phyloP scores from a whole-genome alignment of 2,113 vertebrate species.

The Paradisaea rubra region DNA sequence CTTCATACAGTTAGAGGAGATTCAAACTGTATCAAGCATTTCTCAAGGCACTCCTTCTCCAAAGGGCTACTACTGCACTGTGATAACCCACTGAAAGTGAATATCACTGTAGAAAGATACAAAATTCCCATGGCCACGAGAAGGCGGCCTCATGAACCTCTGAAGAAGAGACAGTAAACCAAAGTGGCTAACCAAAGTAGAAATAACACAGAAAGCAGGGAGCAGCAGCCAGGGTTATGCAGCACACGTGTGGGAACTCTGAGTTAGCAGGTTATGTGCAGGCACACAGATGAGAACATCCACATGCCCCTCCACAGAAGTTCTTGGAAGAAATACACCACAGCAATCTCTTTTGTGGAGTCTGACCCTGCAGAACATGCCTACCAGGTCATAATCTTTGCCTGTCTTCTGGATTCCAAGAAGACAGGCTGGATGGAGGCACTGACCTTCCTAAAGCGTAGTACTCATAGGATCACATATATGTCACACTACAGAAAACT shows the following conservation, averaged over 20 bases:
- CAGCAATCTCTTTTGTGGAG: not conserved
- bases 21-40: not conserved
- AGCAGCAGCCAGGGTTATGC: not conserved
- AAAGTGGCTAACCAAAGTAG: not conserved
- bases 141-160: not conserved
- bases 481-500: not conserved
- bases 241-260: not conserved
- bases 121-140: not conserved
- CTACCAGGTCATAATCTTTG: not conserved
- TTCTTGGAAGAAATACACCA: not conserved
- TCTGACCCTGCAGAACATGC: not conserved
- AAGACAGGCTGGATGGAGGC: not conserved
- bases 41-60: not conserved
- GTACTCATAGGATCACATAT: not conserved
- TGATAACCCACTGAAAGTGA: not conserved
- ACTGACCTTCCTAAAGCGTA: not conserved
- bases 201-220: not conserved
- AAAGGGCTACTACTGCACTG: not conserved
- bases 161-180: not conserved
- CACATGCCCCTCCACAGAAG: not conserved
- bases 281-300: not conserved
- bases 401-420: not conserved
- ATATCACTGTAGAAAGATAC: not conserved
- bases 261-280: not conserved
- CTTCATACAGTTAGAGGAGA: not conserved